phyloP scores from a whole-genome alignment of 2,797 vertebrate species.

The Scomberomorus guttatus region DNA sequence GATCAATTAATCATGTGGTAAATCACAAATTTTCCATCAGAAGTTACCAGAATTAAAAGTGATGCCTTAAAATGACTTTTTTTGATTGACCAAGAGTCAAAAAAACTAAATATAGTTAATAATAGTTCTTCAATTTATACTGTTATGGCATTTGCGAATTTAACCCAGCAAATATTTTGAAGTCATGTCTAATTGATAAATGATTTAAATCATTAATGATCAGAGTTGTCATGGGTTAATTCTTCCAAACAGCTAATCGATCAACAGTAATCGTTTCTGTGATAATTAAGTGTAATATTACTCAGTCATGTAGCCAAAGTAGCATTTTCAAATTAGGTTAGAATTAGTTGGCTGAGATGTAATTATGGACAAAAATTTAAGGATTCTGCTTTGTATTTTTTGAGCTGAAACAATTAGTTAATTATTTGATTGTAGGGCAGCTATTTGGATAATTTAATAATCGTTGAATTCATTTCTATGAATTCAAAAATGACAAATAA shows the following conservation, averaged over 20 bases:
- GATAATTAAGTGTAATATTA: constrained; percentile 3
- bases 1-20: constrained; percentile 1
- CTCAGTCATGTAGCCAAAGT: neutral
- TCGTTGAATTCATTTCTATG: neutral
- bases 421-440: neutral
- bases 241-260: constrained; percentile 9
- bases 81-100: neutral
- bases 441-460: neutral
- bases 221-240: constrained; percentile 9
- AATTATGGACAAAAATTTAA: neutral
- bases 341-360: neutral
- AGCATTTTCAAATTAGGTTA: neutral
- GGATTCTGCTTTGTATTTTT: neutral
- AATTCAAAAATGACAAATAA: neutral
- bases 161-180: neutral
- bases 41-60: neutral
- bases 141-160: neutral
- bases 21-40: neutral
- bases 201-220: constrained; percentile 8
- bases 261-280: constrained; percentile 2
- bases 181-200: neutral
- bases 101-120: no score
- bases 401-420: no score
- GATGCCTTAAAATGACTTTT: neutral
- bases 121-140: neutral